Percentiles rank a stretch among this genome's conserved stretches.
These are phyloP conservation scores for Limnodromus scolopaceus DNA, from an alignment of 2,797 vertebrate species.

Conservation along the genomic window DNA sequence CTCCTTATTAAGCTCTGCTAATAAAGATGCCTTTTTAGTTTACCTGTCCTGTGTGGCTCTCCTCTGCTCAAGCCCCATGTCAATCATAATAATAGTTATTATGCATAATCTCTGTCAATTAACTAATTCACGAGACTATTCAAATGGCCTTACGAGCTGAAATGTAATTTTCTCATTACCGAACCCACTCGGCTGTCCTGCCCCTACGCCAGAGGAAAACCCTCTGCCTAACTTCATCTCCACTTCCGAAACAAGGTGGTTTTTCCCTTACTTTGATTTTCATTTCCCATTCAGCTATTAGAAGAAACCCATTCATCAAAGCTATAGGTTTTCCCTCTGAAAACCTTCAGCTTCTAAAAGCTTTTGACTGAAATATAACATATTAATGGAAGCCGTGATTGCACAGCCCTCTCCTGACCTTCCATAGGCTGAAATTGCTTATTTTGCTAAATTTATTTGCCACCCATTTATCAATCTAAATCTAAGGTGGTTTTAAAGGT, in stretches of 20 bases:
- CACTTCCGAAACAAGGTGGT: neutral
- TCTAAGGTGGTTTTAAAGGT: constrained; percentile 77
- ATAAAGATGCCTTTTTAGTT: neutral
- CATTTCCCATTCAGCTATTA: constrained; percentile 72
- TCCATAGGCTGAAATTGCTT: constrained; percentile 73
- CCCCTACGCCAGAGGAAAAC: constrained; percentile 10
- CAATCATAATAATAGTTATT: neutral
- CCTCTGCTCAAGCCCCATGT: neutral
- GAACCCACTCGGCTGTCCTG: neutral
- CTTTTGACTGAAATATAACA: constrained; percentile 77
- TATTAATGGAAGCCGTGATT: constrained; percentile 79
- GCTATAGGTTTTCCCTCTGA: constrained; percentile 59
- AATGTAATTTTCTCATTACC: neutral
- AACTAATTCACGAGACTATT: neutral
- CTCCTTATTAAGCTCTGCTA: neutral
- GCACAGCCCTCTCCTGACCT: constrained; percentile 75
- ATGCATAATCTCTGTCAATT: neutral
- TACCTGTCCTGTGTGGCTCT: neutral
- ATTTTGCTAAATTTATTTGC: constrained; percentile 75
- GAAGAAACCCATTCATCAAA: constrained; percentile 73
- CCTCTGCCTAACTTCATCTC: neutral
- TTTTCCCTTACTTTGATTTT: constrained; percentile 56
- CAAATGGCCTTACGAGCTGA: neutral
- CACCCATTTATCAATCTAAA: constrained; percentile 76
- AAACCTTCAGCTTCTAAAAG: constrained; percentile 75